Evolutionary conservation across 2,113 vertebrate genomes (phyloP).

Genomic region (Chionis minor): DNA sequence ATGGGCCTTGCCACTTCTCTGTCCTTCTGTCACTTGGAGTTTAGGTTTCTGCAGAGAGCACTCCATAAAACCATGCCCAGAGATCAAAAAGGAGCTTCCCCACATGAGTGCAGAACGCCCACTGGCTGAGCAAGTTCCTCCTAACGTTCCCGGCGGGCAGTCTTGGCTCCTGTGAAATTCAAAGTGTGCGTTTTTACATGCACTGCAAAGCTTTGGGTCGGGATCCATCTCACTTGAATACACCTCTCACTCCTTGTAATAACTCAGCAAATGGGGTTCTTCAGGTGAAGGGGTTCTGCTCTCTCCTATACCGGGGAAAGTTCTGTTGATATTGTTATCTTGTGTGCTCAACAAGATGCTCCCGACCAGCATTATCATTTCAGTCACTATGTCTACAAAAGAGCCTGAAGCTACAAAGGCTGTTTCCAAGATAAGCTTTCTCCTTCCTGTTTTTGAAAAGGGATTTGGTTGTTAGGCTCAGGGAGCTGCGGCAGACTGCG

Average conservation of each 20-base stretch:
- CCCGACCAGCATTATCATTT: not conserved
- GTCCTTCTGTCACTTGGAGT: not conserved
- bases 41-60: not conserved
- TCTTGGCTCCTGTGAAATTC: not conserved
- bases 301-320: not conserved
- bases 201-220: not conserved
- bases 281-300: not conserved
- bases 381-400: not conserved
- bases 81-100: not conserved
- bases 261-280: not conserved
- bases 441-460: slow-evolving; percentile 24
- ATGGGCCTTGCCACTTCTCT: not conserved
- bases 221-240: not conserved
- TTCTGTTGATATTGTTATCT: not conserved
- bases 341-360: accelerated
- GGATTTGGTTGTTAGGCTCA: not conserved
- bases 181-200: not conserved
- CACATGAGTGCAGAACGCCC: accelerated
- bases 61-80: not conserved
- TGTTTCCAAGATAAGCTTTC: not conserved
- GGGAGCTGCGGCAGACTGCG: not conserved
- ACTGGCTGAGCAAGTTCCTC: not conserved
- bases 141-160: not conserved
- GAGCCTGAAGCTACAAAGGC: not conserved
- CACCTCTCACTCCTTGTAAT: accelerated